Base-by-base conservation (phyloP, 1,140 invertebrate genomes). In the Platyura marginata region DNA sequence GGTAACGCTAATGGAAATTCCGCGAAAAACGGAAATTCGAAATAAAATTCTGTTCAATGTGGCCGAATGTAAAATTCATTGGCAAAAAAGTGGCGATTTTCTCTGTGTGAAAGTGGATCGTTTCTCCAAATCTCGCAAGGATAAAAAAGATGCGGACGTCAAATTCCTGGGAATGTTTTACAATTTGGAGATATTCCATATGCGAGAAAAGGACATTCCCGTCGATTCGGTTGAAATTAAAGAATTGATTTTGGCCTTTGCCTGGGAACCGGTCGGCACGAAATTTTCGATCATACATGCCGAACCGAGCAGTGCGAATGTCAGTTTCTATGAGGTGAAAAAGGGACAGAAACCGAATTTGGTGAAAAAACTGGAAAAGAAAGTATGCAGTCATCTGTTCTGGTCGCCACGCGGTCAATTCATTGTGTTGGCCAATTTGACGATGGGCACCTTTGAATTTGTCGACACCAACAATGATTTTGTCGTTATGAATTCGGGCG, bases 171-270 rank as follows among this genome's bases (percentile, higher is more conserved):
- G 94, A 50, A 88, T 96, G 75, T 94, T 93, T 51, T 96, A 91
- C 65, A 98, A 98, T 61, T 95, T 99, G 67, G 95, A 99, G 68
- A 89, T 99, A 47, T 98, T 98, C 69, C 89, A 95, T 54, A 92
- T 98, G 79, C 69, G 88, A 42, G 92, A 97, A 55, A 98, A 98
- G 59, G 83, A 96, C 59, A 89, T 98, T 48, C 94, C 96, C 0
- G 92, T 98, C 0, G 95, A 98, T 58, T 94, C 88, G 43, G 81
- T 96, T 6, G 93, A 98, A 67, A 87, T 92, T 44, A 88, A 88
- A 51, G 85, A 91, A 55, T 72, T 81, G 0, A 94, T 98, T 43
- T 79, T 92, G 50, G 86, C 91, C 1, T 98, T 99, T 63, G 92
- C 90, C 2, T 99, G 95, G 95, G 96, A 99, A 60, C 94, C 95